Evolutionary conservation across 1,140 invertebrate species (phyloP).

Genomic region (Neomicropteryx cornuta): DNA sequence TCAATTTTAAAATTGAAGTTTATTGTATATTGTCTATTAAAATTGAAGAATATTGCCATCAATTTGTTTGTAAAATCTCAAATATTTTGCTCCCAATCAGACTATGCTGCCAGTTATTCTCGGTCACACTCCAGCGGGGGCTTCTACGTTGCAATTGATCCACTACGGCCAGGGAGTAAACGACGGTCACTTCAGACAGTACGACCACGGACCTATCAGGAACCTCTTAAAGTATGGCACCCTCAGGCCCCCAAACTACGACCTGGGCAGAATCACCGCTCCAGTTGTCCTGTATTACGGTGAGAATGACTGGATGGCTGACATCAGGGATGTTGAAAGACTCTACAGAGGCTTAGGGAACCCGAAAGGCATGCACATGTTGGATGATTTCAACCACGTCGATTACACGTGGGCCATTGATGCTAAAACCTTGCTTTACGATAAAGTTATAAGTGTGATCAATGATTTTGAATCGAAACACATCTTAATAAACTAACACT

Average conservation of each 20-base stretch:
- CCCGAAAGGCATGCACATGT: slow-evolving; percentile 23
- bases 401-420: slow-evolving; percentile 40
- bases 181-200: slow-evolving; percentile 26
- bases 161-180: slow-evolving; percentile 48
- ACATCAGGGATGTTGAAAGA: slow-evolving; percentile 26
- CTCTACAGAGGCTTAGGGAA: slow-evolving; percentile 27
- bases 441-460: slow-evolving; percentile 22
- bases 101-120: slow-evolving; percentile 56
- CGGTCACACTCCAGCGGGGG: slow-evolving; percentile 61
- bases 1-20: too few relatives aligned
- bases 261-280: slow-evolving; percentile 40
- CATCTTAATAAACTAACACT: too few relatives aligned
- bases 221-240: slow-evolving; percentile 29
- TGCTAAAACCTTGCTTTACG: slow-evolving; percentile 22
- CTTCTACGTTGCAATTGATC: slow-evolving; percentile 59
- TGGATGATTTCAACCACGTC: slow-evolving; percentile 35
- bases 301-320: slow-evolving; percentile 42
- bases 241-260: slow-evolving; percentile 44
- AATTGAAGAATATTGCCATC: slow-evolving; percentile 6
- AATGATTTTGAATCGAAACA: too few relatives aligned
- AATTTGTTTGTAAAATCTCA: slow-evolving; percentile 6
- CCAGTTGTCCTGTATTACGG: slow-evolving; percentile 50
- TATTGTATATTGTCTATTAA: too few relatives aligned
- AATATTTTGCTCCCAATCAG: slow-evolving; percentile 19
- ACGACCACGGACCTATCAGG: slow-evolving; percentile 25